These are phyloP conservation scores for Sibirionetta formosa DNA, from an alignment of 2,797 vertebrate species.

Conservation along the genomic window DNA sequence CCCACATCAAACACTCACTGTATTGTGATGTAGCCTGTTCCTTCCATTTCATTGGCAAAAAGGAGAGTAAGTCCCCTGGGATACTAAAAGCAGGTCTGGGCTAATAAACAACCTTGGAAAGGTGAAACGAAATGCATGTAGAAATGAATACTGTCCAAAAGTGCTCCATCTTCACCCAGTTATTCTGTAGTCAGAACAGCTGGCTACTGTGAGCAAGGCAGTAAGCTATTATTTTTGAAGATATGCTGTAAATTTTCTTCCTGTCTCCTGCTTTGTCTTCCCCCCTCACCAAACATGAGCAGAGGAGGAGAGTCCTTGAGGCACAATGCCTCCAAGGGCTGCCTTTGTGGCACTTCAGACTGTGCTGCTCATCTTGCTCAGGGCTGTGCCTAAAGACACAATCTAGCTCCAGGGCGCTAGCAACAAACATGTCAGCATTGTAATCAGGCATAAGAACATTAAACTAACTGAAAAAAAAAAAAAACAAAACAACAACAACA, in stretches of 20 bases:
- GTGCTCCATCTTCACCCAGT: background rate
- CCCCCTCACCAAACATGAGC: fast-evolving
- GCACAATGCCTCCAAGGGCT: background rate
- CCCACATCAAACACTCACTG: background rate
- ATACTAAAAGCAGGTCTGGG: background rate
- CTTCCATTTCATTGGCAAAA: slow-evolving; percentile 18
- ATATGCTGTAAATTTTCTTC: background rate
- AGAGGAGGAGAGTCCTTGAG: background rate
- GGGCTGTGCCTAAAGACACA: background rate
- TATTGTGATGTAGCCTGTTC: background rate
- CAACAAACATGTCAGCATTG: background rate
- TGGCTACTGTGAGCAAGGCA: background rate
- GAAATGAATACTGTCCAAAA: background rate
- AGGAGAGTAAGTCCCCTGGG: background rate
- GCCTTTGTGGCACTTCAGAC: background rate
- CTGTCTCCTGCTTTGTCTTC: background rate
- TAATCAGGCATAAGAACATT: background rate
- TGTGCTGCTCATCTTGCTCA: background rate
- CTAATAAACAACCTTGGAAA: background rate
- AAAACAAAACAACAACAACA: too few species aligned
- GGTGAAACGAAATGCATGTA: background rate
- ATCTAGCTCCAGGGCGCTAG: background rate
- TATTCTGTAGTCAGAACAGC: background rate
- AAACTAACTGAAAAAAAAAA: background rate
- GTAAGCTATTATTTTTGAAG: background rate